phyloP scores from a whole-genome alignment of 2,797 vertebrate species.

The Gymnopithys bicolor region DNA sequence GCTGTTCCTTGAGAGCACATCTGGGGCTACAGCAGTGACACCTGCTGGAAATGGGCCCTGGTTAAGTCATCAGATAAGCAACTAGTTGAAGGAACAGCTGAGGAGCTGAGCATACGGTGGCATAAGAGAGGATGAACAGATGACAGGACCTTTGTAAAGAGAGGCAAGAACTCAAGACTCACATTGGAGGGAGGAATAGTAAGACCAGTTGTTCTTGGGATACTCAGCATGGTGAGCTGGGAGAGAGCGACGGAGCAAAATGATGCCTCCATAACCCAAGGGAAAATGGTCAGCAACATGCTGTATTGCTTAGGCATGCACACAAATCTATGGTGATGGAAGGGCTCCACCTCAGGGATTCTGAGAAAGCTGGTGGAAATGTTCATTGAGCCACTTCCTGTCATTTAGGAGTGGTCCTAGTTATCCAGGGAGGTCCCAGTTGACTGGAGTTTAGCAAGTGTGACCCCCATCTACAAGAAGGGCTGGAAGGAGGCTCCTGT shows the following conservation, averaged over 20 bases:
- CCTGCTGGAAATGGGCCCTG: not conserved
- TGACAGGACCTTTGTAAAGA: not conserved
- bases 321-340: not conserved
- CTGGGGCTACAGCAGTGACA: not conserved
- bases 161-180: not conserved
- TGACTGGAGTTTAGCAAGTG: not conserved
- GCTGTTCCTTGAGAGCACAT: not conserved
- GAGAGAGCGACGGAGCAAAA: not conserved
- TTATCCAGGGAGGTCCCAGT: not conserved
- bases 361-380: not conserved
- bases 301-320: not conserved
- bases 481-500: not conserved
- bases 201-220: rapidly evolving
- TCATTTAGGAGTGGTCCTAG: not conserved
- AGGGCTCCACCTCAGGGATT: not conserved
- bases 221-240: not conserved
- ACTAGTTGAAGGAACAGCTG: not conserved
- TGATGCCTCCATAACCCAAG: not conserved
- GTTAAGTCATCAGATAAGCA: not conserved
- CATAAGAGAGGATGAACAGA: not conserved
- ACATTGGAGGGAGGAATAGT: not conserved
- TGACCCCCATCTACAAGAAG: not conserved
- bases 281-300: not conserved
- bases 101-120: not conserved
- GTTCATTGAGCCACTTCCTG: too few relatives aligned